A percentile compares a stretch with the other conserved stretches of the same genome.
These are phyloP conservation scores for Hypomecis atomaria DNA, from an alignment of 2,888 invertebrate genomes.

Conservation along the genomic window DNA sequence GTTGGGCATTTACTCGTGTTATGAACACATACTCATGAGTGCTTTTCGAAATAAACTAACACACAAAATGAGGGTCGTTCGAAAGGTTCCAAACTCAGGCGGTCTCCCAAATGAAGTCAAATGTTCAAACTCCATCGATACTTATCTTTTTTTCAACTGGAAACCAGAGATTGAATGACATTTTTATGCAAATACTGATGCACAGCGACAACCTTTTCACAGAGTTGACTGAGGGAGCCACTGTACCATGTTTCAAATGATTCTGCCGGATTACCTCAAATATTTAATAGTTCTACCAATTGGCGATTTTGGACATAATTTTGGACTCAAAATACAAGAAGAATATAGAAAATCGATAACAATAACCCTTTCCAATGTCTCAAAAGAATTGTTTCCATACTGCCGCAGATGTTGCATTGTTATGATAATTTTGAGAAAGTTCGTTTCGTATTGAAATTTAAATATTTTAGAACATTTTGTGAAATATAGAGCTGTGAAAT, in stretches of 20 bases:
- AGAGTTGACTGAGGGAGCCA: background rate
- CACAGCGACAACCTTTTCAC: background rate
- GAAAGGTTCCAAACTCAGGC: slow-evolving; percentile 17
- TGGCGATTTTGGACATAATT: background rate
- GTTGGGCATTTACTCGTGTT: background rate
- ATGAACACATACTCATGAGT: background rate
- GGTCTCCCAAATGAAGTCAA: slow-evolving; percentile 26
- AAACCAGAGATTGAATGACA: slow-evolving; percentile 52
- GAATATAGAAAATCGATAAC: slow-evolving; percentile 52
- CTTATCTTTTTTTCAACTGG: slow-evolving; percentile 46
- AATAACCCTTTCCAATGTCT: slow-evolving; percentile 62
- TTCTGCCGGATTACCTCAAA: background rate
- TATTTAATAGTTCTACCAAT: background rate
- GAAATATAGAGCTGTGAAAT: slow-evolving; percentile 9
- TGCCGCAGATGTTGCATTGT: slow-evolving; percentile 54
- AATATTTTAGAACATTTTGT: background rate
- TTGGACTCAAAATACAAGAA: slow-evolving; percentile 30
- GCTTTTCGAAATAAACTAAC: slow-evolving; percentile 6
- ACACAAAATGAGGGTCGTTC: slow-evolving; percentile 18
- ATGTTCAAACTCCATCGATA: slow-evolving; percentile 39
- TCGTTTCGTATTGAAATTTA: slow-evolving; percentile 24
- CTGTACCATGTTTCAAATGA: background rate
- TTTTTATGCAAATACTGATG: slow-evolving; percentile 65
- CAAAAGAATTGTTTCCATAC: slow-evolving; percentile 65
- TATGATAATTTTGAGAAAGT: slow-evolving; percentile 77